A percentile compares a stretch with the other conserved stretches of the same genome.
Evolutionary conservation across 2,113 vertebrate species (phyloP).

Genomic region (Osmerus mordax): DNA sequence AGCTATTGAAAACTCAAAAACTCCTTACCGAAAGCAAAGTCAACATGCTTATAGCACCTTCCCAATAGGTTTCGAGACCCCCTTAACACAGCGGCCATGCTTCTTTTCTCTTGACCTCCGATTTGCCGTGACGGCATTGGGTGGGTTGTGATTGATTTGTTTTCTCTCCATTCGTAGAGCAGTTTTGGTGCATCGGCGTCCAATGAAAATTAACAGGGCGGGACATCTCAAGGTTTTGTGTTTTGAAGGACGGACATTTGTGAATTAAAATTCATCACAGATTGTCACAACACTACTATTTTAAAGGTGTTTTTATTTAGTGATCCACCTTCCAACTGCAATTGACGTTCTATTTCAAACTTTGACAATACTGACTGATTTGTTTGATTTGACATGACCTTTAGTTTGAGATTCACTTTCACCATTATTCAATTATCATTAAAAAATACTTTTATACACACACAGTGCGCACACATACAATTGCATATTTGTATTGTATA

Average conservation of each 20-base stretch:
- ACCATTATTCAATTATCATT: too few relatives aligned
- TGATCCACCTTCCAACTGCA: too few relatives aligned
- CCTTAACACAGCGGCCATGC: slow-evolving; percentile 75
- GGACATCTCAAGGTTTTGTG: not conserved
- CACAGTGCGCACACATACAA: too few relatives aligned
- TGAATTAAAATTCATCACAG: not conserved
- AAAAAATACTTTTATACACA: too few relatives aligned
- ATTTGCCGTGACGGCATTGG: slow-evolving; percentile 27
- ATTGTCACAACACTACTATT: too few relatives aligned
- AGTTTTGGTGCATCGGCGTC: not conserved
- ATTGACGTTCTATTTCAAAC: too few relatives aligned
- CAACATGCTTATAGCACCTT: slow-evolving; percentile 65
- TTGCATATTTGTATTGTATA: too few relatives aligned
- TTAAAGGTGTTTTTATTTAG: too few relatives aligned
- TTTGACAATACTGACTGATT: too few relatives aligned
- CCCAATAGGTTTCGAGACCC: slow-evolving; percentile 61
- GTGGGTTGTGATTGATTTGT: slow-evolving; percentile 17
- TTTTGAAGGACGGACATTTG: not conserved
- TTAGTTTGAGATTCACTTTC: too few relatives aligned
- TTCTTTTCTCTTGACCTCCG: slow-evolving; percentile 65
- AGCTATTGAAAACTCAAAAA: not conserved
- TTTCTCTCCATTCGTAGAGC: slow-evolving; percentile 46
- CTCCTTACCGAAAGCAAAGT: slow-evolving; percentile 65
- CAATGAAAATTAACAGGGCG: slow-evolving; percentile 48
- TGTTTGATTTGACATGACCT: too few relatives aligned